Evolutionary conservation across 1,140 invertebrate genomes (phyloP), one percentile per base, ranked within the genome.

Genomic region (Zaprionus kolodkinae): DNA sequence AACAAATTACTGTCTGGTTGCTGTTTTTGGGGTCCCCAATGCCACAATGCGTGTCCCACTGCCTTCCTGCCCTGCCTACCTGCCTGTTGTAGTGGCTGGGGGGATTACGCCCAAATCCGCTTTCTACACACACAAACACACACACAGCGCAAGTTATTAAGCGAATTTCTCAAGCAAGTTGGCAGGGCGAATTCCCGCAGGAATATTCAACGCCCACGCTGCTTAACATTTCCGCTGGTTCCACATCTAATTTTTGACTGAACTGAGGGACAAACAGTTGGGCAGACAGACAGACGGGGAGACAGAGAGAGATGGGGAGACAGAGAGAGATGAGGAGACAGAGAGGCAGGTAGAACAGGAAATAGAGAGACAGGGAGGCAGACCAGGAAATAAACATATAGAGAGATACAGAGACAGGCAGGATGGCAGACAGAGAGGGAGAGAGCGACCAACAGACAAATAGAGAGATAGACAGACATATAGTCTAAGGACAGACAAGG

Each of bases 1-100:
- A 87, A 87, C 84, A 87, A 87, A 87, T 87, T 87, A 87, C 84
- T 88, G 84, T 81, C 84, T 87, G 84, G 84, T 77, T 80, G 74
- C 74, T 62, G 63, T 76, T 72, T 76, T 72, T 61, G 59, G 61
- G 68, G 63, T 67, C 70, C 50, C 62, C 56, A 72, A 62, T 65
- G 69, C 74, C 74, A 57, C 69, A 76, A 66, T 76, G 83, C 83
- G 78, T 81, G 21, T 21, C 21, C 21, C 21, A 21, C 21, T 21
- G 21, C 21, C 21, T 21, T 2, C 21, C 21, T 21, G 2, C 21
- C 38, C 38, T 40, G 5, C 13, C 38, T 40, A 2, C 38, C 38
- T n/a, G 38, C 38, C 38, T 4, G 12, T 12, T 45, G n/a, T 45
- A 45, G n/a, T 45, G n/a, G 40, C 40, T 21, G n/a, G n/a, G 50